These are phyloP conservation scores for Tryphoninae sp. DNA, from an alignment of 2,888 invertebrate species.

Conservation along the genomic window DNA sequence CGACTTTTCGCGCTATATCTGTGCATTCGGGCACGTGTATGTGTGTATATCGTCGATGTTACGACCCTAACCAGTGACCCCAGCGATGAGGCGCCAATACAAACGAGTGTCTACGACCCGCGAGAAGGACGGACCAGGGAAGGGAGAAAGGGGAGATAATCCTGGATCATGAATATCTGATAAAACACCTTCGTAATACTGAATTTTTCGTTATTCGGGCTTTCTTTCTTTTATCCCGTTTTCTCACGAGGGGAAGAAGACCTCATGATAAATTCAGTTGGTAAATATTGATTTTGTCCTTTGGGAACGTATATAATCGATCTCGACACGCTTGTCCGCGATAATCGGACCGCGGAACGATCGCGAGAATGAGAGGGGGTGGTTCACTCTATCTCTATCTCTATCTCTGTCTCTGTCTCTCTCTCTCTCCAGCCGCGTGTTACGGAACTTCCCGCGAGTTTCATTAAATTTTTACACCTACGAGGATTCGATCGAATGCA, in stretches of 20 bases:
- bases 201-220: not conserved
- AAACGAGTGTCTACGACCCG: not conserved
- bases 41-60: not conserved
- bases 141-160: not conserved
- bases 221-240: not conserved
- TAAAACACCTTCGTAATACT: conserved; percentile 12
- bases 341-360: no score
- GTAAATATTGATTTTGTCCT: not conserved
- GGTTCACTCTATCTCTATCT: not conserved
- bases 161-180: conserved; percentile 32
- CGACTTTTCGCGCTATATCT: not conserved
- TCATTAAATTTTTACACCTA: no score
- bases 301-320: not conserved
- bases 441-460: no score
- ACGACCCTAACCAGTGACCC: not conserved
- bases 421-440: not conserved
- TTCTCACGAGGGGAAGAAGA: no score
- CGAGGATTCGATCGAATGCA: no score
- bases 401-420: not conserved
- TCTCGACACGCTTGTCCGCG: no score
- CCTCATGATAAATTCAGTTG: not conserved
- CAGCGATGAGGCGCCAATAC: conserved; percentile 17
- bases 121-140: not conserved
- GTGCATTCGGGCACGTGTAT: not conserved
- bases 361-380: no score